Conservation (phyloP, 2,113 vertebrate species). For the Charina bottae region DNA sequence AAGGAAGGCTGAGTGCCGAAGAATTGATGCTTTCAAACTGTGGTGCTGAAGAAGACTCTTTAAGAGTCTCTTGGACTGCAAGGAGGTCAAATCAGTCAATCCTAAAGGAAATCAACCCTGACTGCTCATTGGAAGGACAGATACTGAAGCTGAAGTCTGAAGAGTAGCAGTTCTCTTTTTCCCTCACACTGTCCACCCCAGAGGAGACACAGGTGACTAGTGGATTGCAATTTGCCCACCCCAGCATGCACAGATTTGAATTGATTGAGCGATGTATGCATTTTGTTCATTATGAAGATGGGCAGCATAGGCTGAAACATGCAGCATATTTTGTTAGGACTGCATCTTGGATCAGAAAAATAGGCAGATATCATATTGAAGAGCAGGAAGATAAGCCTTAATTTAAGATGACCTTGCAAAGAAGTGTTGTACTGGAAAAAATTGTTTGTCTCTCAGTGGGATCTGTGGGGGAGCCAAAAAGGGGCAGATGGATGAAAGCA, state of each 20-base stretch:
- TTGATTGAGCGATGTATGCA: background rate
- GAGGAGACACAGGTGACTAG: background rate
- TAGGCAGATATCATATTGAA: background rate
- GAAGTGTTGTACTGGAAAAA: background rate
- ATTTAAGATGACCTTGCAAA: background rate
- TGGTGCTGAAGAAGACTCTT: too few relatives aligned
- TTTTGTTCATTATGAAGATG: too few relatives aligned
- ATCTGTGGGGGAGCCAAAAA: background rate
- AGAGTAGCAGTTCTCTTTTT: too few relatives aligned
- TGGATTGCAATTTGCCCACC: background rate
- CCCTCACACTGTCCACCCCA: background rate
- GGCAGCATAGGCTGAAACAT: background rate
- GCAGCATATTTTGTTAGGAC: background rate
- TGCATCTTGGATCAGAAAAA: background rate
- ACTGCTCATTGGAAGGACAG: too few relatives aligned
- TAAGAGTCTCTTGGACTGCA: too few relatives aligned
- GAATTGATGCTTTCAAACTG: too few relatives aligned
- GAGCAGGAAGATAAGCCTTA: background rate
- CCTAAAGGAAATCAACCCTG: too few relatives aligned
- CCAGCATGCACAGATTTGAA: background rate
- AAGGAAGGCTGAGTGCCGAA: too few relatives aligned
- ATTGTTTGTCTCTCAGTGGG: background rate
- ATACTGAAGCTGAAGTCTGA: too few relatives aligned
- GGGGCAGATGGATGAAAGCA: background rate
- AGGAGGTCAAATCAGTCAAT: too few relatives aligned